Conservation (phyloP, 1,140 invertebrate genomes). For the Leptinotarsa defecta region DNA sequence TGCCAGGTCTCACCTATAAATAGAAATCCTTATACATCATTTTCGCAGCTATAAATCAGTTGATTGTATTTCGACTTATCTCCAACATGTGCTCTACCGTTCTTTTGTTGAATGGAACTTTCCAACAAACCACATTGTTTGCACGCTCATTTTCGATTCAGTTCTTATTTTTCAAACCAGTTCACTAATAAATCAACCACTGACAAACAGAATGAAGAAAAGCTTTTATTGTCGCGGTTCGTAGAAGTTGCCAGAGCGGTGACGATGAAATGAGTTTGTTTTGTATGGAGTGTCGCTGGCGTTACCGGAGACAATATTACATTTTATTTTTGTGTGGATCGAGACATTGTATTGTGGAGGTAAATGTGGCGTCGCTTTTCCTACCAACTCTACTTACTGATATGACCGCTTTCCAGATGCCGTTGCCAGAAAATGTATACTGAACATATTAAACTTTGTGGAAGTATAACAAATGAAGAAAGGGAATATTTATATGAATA, state of each 20-base stretch:
- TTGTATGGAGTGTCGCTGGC: background rate
- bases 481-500: too few species aligned
- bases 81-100: background rate
- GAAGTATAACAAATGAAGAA: too few species aligned
- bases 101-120: background rate
- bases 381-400: too few species aligned
- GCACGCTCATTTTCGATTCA: background rate
- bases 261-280: background rate
- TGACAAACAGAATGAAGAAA: background rate
- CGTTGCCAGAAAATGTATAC: too few species aligned
- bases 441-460: too few species aligned
- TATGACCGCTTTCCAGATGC: too few species aligned
- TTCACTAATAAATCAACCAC: background rate
- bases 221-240: background rate
- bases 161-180: background rate
- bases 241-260: background rate
- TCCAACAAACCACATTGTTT: background rate
- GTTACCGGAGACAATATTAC: too few species aligned
- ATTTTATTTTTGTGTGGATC: too few species aligned
- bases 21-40: background rate
- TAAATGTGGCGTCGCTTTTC: too few species aligned
- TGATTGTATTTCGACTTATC: background rate
- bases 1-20: too few species aligned
- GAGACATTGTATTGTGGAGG: too few species aligned
- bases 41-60: background rate